phyloP scores from a whole-genome alignment of 2,888 invertebrate genomes.

The Volucella bombylans region DNA sequence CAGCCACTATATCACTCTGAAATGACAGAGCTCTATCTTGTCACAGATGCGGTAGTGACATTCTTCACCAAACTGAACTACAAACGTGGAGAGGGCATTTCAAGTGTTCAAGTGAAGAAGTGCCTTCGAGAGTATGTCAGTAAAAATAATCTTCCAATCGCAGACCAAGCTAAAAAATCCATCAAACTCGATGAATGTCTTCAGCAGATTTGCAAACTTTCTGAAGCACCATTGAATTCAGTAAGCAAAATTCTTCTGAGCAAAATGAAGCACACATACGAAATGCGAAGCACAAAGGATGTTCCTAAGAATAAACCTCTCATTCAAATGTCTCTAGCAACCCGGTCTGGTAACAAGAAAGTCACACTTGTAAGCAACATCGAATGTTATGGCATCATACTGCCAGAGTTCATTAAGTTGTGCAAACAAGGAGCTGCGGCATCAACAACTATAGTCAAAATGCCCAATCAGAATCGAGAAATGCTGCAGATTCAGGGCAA shows the following conservation, averaged over 20 bases:
- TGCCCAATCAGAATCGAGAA: conserved; percentile 88
- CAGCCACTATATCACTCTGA: conserved; percentile 80
- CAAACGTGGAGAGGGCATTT: conserved; percentile 86
- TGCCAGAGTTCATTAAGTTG: conserved; percentile 89
- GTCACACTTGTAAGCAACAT: conserved; percentile 95
- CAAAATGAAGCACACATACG: conserved; percentile 85
- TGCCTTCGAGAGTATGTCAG: conserved; percentile 89
- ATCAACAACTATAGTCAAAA: conserved; percentile 90
- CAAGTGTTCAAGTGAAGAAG: conserved; percentile 86
- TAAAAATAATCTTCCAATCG: conserved; percentile 84
- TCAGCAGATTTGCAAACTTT: conserved; percentile 77
- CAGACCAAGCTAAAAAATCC: conserved; percentile 79
- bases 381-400: conserved; percentile 92
- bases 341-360: conserved; percentile 94
- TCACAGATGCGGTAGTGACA: conserved; percentile 80
- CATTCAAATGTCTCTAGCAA: conserved; percentile 89
- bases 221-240: conserved; percentile 86
- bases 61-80: conserved; percentile 81
- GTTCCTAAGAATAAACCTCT: conserved; percentile 88
- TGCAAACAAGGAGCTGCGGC: conserved; percentile 94
- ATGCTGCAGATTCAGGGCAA: conserved; percentile 95
- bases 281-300: conserved; percentile 81
- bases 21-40: conserved; percentile 80
- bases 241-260: conserved; percentile 86
- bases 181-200: conserved; percentile 80